Evolutionary conservation across 1,140 invertebrate genomes (phyloP).

Genomic region (Macrosteles quadrilineatus): DNA sequence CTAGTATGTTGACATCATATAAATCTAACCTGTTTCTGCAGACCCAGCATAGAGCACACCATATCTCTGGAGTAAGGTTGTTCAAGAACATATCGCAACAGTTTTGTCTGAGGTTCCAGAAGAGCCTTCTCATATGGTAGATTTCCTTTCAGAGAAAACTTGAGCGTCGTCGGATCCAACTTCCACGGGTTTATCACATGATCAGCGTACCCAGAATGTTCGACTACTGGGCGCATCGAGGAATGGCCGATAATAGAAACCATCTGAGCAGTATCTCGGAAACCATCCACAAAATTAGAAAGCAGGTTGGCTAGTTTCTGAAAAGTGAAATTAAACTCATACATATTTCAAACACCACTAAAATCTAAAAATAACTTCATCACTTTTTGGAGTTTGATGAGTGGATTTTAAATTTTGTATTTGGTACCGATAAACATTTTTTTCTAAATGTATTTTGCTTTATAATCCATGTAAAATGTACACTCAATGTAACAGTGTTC

Average conservation of each 20-base stretch:
- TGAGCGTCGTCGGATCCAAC: constrained; percentile 80
- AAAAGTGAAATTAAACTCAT: too few species aligned
- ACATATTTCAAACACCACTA: too few species aligned
- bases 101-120: constrained; percentile 83
- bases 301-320: constrained; percentile 83
- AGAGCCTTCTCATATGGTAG: constrained; percentile 89
- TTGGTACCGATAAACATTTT: too few species aligned
- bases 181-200: constrained; percentile 91
- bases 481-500: too few species aligned
- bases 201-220: constrained; percentile 87
- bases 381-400: too few species aligned
- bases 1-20: too few species aligned
- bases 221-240: constrained; percentile 90
- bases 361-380: too few species aligned
- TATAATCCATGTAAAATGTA: too few species aligned
- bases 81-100: constrained; percentile 88
- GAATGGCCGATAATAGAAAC: constrained; percentile 89
- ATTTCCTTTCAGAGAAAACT: constrained; percentile 88
- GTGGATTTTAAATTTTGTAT: too few species aligned
- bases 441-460: too few species aligned
- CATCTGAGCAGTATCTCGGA: constrained; percentile 90
- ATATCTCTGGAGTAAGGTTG: constrained; percentile 96
- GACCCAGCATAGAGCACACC: constrained; percentile 91
- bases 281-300: constrained; percentile 89
- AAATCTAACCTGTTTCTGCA: constrained; percentile 77